phyloP scores from a whole-genome alignment of 2,113 vertebrate genomes.

The Benitochromis conjunctus region DNA sequence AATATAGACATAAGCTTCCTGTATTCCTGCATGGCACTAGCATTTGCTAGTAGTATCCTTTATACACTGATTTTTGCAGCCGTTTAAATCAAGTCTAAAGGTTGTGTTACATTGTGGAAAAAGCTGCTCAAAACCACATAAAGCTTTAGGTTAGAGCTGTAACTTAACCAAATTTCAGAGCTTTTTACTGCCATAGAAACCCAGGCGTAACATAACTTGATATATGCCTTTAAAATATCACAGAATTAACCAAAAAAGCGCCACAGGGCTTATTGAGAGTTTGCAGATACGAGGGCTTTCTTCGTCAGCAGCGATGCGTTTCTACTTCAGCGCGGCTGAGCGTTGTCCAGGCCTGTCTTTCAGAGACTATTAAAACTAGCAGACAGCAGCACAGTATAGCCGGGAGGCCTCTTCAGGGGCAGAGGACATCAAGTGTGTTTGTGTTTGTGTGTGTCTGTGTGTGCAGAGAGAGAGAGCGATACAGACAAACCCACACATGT shows the following conservation, averaged over 20 bases:
- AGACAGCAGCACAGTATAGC: conserved; percentile 34
- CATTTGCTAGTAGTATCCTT: background rate
- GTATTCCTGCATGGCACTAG: background rate
- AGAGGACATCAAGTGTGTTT: conserved; percentile 23
- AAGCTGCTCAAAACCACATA: background rate
- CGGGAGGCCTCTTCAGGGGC: conserved; percentile 34
- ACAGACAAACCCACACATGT: conserved; percentile 3
- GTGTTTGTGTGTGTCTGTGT: background rate
- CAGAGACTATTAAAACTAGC: conserved; percentile 18
- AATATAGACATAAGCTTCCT: background rate
- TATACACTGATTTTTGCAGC: background rate
- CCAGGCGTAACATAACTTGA: background rate
- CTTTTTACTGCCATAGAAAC: background rate
- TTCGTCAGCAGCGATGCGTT: background rate
- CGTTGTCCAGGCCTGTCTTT: conserved; percentile 6
- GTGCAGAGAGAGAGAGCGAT: background rate
- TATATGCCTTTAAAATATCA: background rate
- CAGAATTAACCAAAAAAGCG: background rate
- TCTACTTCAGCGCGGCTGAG: background rate
- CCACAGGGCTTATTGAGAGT: background rate
- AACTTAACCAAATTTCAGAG: background rate
- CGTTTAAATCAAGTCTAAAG: background rate
- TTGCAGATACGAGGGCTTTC: background rate
- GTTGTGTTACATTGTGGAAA: background rate
- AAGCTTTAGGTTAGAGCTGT: background rate